Base-by-base conservation (phyloP, 2,888 invertebrate genomes). In the Malacosoma neustria region DNA sequence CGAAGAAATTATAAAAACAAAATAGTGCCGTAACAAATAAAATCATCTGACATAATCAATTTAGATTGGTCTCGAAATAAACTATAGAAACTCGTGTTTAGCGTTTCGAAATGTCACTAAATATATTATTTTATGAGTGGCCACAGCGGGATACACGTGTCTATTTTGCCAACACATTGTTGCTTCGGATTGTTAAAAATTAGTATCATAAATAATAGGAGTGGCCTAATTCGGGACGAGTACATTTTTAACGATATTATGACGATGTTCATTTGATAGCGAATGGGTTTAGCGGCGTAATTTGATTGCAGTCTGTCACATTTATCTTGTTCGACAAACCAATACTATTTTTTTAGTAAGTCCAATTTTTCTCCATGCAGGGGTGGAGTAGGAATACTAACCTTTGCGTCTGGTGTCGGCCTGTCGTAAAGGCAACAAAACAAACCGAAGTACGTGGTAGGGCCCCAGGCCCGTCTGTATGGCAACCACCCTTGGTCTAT, bases 111-210 rank as follows among this genome's bases (percentile, higher is more conserved):
- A 51, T 44, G 46, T 39, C 42, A 39, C 43, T 47, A 41, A 41
- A 47, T 43, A 49, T 49, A 46, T 46, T 51, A 46, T 49, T 51
- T 48, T 46, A 45, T 43, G 43, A 34, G 43, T 30, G 5, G 29
- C 14, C 43, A 48, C 48, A 48, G 39, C 38, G 22, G 22, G 13
- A 13, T 29, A 34, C 34, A 35, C 31, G 30, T 35, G 35, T 30
- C 13, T 46, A 46, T 48, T 49, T 48, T 42, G 45, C 46, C 33
- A 43, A 51, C 48, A 59, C 56, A 63, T 57, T 61, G 61, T 61
- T 54, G 38, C 43, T 36, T 43, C 49, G 45, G 52, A 57, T 62
- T 56, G 50, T 50, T 50, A 57, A 54, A 65, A 56, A 65, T 58
- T 51, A 49, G 51, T 45, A 45, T 46, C 50, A 45, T 56, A 43